These are phyloP conservation scores for Oasisia sp. DNA, from an alignment of 2,888 invertebrate species.

Conservation along the genomic window DNA sequence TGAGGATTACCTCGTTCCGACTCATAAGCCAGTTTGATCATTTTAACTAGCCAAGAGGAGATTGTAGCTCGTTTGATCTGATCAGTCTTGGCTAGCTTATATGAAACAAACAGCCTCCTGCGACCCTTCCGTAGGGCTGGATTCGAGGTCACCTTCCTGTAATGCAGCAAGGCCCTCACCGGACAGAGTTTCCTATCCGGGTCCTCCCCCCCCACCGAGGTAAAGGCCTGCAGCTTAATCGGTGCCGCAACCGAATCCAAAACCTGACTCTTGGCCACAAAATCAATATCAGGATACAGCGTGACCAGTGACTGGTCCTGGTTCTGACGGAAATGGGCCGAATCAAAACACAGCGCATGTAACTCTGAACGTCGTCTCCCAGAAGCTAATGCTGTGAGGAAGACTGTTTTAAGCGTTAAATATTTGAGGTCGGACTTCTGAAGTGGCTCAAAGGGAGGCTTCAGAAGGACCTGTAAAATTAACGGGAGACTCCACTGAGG, in stretches of 20 bases:
- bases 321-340: neutral
- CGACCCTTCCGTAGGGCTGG: no score
- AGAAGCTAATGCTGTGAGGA: neutral
- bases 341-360: neutral
- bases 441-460: neutral
- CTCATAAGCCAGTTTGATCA: no score
- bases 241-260: neutral
- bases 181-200: neutral
- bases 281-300: neutral
- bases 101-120: no score
- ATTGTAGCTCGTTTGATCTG: no score
- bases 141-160: neutral
- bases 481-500: no score
- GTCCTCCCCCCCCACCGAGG: neutral
- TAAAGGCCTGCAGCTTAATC: neutral
- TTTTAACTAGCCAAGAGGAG: no score
- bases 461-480: neutral
- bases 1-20: no score
- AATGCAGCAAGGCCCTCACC: neutral
- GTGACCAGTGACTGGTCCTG: neutral
- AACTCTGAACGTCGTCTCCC: neutral
- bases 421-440: neutral
- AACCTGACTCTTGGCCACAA: neutral
- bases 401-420: neutral
- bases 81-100: no score